Conservation (phyloP, 2,113 vertebrate genomes). For the Tragelaphus scriptus region DNA sequence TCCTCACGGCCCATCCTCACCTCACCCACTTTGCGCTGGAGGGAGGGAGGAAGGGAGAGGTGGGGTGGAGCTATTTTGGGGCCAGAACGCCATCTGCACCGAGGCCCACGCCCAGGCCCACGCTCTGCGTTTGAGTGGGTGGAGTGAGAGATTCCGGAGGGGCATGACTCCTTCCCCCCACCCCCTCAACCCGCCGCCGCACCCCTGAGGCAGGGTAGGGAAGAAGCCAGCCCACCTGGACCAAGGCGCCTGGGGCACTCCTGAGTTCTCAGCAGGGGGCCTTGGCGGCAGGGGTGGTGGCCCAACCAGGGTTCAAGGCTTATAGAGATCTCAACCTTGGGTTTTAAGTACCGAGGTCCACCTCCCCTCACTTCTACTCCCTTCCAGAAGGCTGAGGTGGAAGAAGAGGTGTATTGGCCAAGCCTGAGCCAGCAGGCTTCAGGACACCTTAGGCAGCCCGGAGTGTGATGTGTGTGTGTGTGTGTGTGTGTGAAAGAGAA, state of each 20-base stretch:
- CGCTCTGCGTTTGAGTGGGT: not conserved
- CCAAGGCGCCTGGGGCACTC: not conserved
- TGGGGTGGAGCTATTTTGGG: constrained; percentile 51
- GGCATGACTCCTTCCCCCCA: not conserved
- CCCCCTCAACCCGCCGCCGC: not conserved
- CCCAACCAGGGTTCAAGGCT: not conserved
- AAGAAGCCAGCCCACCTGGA: not conserved
- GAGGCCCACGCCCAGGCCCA: constrained; percentile 55
- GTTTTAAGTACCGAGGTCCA: not conserved
- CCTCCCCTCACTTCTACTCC: not conserved
- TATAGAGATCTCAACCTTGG: not conserved
- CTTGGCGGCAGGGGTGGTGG: not conserved
- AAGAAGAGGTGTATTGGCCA: not conserved
- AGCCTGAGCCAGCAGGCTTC: not conserved
- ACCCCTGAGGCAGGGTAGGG: not conserved
- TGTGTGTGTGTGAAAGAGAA: not conserved
- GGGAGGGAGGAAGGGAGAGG: not conserved
- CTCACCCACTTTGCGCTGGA: not conserved
- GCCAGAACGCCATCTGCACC: constrained; percentile 38
- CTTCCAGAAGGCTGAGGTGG: not conserved
- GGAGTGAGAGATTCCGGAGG: not conserved
- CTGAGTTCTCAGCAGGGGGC: not conserved
- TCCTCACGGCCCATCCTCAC: not conserved
- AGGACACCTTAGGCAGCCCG: not conserved
- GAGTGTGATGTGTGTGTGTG: not conserved